Percentiles rank a stretch among this genome's conserved stretches.
phyloP scores from a whole-genome alignment of 2,888 invertebrate species.

The Pharmacophagus antenor region DNA sequence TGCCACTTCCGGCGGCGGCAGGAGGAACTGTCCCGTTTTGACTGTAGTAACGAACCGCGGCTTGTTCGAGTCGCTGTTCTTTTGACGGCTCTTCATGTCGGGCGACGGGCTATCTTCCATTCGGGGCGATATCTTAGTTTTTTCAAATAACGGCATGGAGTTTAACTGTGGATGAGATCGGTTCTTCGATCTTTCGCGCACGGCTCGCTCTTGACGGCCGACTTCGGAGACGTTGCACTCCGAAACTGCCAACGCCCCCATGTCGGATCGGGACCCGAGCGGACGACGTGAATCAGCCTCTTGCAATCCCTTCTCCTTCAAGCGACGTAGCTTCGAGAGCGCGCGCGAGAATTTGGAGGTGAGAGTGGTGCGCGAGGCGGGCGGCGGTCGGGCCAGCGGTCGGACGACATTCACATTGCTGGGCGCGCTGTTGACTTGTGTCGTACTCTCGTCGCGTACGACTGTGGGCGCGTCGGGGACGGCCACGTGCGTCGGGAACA shows the following conservation, averaged over 20 bases:
- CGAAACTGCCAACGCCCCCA: conserved; percentile 51
- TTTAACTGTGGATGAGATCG: conserved; percentile 59
- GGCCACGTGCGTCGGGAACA: conserved; percentile 53
- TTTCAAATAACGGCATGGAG: conserved; percentile 42
- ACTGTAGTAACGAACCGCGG: conserved; percentile 91
- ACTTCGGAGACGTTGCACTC: conserved; percentile 84
- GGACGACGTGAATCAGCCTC: conserved; percentile 59
- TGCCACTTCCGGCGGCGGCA: conserved; percentile 88
- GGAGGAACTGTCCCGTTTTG: conserved; percentile 87
- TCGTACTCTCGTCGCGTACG: conserved; percentile 42
- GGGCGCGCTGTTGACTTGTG: conserved; percentile 32
- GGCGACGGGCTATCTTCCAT: conserved; percentile 50
- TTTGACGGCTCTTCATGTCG: conserved; percentile 27
- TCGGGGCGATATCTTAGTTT: conserved; percentile 42
- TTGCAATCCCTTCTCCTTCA: conserved; percentile 82
- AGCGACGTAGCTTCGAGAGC: conserved; percentile 84
- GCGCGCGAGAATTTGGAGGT: conserved; percentile 84
- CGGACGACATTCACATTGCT: conserved; percentile 59
- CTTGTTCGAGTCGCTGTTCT: conserved; percentile 46
- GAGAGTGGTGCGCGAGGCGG: conserved; percentile 50
- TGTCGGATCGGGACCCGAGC: conserved; percentile 50
- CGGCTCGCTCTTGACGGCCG: conserved; percentile 29
- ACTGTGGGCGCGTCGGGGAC: conserved; percentile 59
- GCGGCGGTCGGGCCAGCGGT: conserved; percentile 42
- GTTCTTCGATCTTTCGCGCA: conserved; percentile 41